Base-by-base conservation (phyloP, 1,140 invertebrate genomes). In the Oedothorax gibbosus region DNA sequence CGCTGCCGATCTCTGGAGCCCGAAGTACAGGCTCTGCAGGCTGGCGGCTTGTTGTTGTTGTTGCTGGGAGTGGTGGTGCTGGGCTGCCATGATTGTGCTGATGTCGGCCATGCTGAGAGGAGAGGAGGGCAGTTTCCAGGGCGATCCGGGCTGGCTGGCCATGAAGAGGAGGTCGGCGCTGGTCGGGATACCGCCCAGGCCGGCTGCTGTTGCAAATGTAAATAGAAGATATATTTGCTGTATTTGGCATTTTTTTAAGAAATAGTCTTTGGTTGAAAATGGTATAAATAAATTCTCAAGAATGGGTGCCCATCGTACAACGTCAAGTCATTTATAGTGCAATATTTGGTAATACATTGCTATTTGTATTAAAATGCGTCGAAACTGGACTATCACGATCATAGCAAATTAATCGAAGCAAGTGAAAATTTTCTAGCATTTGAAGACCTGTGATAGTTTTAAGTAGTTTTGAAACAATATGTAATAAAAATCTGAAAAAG, bases 41-140 rank as follows among this genome's bases (percentile, higher is more conserved):
- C 15, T 79, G 51, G 75, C 68, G 7, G 51, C n/a, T 20, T 50
- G 49, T 35, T 35, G 35, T 35, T 35, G 35, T 54, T 85, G 82
- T 0, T 65, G 62, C 53, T 85, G 82, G 7, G 66, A 65, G 11
- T 62, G 60, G n/a, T 83, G 80, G 3, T 85, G 83, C 49, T 85
- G 83, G 50, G 73, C 73, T 15, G 76, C 80, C 87, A 87, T 87
- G 20, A 87, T 50, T 35, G 85, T 53, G 53, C 85, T 86, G 5
- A 87, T n/a, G 35, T 87, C 87, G 0, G 87, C 85, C 57, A 85
- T 64, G 62, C 79, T 86, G 8, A 86, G 72, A 35, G 78, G 78
- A 2, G 66, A 35, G 10, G 80, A 86, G 15, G 77, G 73, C 35
- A 87, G 80, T 53, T 87, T 87, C 87, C 87, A 87, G 10, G 87